Base-by-base conservation (phyloP, 1,140 invertebrate genomes). In the Pinna nobilis region DNA sequence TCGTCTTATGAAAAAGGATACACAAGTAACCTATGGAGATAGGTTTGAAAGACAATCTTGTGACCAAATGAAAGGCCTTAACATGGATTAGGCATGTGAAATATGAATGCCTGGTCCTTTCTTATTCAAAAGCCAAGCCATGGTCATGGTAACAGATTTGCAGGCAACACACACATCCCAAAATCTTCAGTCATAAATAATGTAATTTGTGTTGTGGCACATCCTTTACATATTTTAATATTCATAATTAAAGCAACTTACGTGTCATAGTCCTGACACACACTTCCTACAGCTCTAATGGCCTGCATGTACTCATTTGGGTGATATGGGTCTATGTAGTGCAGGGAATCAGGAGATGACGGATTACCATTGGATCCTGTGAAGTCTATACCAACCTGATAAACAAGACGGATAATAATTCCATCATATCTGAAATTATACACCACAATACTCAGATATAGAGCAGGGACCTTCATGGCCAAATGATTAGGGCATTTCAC, bases 331-430 rank as follows among this genome's bases (percentile, higher is more conserved):
- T 89, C 86, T 15, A 86, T 84, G 72, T 83, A 84, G 51, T 83
- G 93, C 9, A 93, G 87, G 6, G 92, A 92, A 15, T 85, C 75
- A 2, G 90, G 86, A 23, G 86, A 80, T 20, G 84, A 73, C 18
- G 92, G 91, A 74, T 92, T 89, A 25, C 92, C 91, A 89, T 93
- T 93, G n/a, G 92, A 93, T 37, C 89, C 92, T n/a, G 93, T 93
- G 82, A 94, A 94, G 83, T 94, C 93, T 74, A 94, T 91, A 25
- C 91, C 92, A 37, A 86, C 78, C 84, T 84, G 75, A 35, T 63
- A 82, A 71, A 75, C 67, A 13, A 3, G 13, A 15, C 9, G 0
- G 18, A 59, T 11, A 59, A 18, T n/a, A 51, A 51, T 20, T 11
- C 3, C 25, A 51, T 13, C 25, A n/a, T 51, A 20, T 20, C 2